A percentile compares a stretch with the other conserved stretches of the same genome.
These are phyloP conservation scores for Acromyrmex charruanus DNA, from an alignment of 1,140 invertebrate genomes.

Conservation along the genomic window DNA sequence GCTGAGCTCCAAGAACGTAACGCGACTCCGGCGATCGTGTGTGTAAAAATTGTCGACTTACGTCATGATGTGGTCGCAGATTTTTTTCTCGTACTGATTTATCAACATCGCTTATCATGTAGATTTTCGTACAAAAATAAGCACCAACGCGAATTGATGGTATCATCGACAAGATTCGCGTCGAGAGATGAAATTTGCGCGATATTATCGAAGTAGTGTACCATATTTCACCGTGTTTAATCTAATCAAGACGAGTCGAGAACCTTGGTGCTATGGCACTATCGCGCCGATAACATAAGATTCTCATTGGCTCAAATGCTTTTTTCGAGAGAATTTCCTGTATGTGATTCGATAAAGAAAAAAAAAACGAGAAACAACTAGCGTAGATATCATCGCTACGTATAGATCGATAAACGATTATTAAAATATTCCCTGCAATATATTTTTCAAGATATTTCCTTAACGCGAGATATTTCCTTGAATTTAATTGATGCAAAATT, in stretches of 20 bases:
- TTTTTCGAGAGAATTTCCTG: constrained; percentile 21
- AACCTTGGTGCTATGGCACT: constrained; percentile 51
- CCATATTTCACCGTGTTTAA: constrained; percentile 48
- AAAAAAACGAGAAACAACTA: not conserved
- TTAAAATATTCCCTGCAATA: not conserved
- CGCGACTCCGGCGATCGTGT: not conserved
- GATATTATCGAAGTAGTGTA: constrained; percentile 63
- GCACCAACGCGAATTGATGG: not conserved
- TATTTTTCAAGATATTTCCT: not conserved
- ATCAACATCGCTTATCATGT: not conserved
- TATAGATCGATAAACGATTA: constrained; percentile 20
- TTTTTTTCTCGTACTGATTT: not conserved
- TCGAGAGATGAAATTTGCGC: not conserved
- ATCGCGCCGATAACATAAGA: constrained; percentile 57
- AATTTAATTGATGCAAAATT: not conserved
- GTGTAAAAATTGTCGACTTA: constrained; percentile 7
- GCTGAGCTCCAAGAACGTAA: constrained; percentile 8
- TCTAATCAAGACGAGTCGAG: constrained; percentile 64
- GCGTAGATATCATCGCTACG: not conserved
- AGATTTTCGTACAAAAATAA: constrained; percentile 18
- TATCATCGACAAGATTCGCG: constrained; percentile 5
- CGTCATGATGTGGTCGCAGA: constrained; percentile 1
- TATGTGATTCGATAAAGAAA: constrained; percentile 1
- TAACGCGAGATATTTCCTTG: not conserved
- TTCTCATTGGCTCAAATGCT: constrained; percentile 42